Base-by-base conservation (phyloP, 2,888 invertebrate species). In the Drosophila robusta region DNA sequence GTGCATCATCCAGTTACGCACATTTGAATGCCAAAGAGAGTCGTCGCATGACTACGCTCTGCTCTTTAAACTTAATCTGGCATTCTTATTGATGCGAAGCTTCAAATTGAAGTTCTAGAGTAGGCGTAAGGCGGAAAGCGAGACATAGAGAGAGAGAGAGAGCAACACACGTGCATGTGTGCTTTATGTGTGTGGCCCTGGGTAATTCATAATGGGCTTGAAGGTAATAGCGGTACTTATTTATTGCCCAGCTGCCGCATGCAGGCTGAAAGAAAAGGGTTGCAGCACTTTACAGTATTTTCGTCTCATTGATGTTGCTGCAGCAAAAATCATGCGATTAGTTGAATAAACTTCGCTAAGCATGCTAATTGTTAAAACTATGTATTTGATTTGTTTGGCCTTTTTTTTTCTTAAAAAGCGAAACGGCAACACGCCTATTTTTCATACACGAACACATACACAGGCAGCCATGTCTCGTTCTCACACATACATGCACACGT, bases 371-470 rank as follows among this genome's bases (percentile, higher is more conserved):
- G 58, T 54, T 67, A 4, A 64, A 79, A 81, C 67, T 76, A 63
- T 75, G 63, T 74, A 51, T 78, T 64, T 60, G 65, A 70, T 68
- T 70, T 64, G 66, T 78, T 81, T 70, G 58, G 50, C 47, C 46
- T 50, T 42, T 46, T 44, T 51, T 63, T 61, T 81, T 74, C 57
- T 66, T 72, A 45, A 70, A 80, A 67, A 78, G 52, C 66, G 57
- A 72, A 78, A 74, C 52, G 54, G 75, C 69, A 77, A 83, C 89
- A 83, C 83, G 83, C 83, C 83, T 83, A 88, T 87, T 87, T 83
- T 83, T 87, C 69, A 69, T 66, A 75, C 64, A 63, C 61, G 63
- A 70, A 63, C 57, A 61, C 75, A 68, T 45, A 65, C 34, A 57
- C 44, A 52, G 76, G 56, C 76, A 79, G 83, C 68, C 80, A 88